Evolutionary conservation across 2,888 invertebrate species (phyloP).

Genomic region (Cephus spinipes): DNA sequence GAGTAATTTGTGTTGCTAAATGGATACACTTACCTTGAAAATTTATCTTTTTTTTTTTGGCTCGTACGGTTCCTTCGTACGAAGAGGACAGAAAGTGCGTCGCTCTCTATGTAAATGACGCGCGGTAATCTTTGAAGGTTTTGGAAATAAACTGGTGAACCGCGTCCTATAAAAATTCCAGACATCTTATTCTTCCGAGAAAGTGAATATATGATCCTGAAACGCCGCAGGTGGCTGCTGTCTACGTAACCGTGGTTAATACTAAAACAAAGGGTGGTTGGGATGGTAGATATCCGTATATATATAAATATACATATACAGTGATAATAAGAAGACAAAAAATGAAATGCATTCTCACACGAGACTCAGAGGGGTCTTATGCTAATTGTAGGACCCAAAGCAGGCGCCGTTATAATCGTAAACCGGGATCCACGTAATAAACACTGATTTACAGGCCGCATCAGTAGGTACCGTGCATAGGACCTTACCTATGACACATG

Average conservation of each 20-base stretch:
- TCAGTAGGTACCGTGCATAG: background rate
- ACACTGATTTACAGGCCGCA: constrained; percentile 7
- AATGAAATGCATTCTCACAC: background rate
- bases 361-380: background rate
- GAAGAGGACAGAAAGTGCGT: constrained; percentile 27
- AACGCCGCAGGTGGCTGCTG: constrained; percentile 11
- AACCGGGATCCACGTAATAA: background rate
- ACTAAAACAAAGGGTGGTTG: background rate
- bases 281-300: background rate
- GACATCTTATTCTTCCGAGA: constrained; percentile 50
- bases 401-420: constrained; percentile 1
- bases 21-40: constrained; percentile 31
- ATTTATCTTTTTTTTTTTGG: background rate
- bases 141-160: background rate
- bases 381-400: background rate
- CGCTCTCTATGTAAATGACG: constrained; percentile 11
- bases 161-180: constrained; percentile 45
- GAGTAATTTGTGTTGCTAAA: constrained; percentile 58
- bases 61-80: background rate
- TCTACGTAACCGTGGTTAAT: constrained; percentile 2
- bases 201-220: constrained; percentile 30
- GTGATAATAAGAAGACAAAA: background rate
- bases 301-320: background rate
- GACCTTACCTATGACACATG: background rate
- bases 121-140: background rate